Evolutionary conservation across 2,113 vertebrate genomes (phyloP).

Genomic region (Siniperca chuatsi): DNA sequence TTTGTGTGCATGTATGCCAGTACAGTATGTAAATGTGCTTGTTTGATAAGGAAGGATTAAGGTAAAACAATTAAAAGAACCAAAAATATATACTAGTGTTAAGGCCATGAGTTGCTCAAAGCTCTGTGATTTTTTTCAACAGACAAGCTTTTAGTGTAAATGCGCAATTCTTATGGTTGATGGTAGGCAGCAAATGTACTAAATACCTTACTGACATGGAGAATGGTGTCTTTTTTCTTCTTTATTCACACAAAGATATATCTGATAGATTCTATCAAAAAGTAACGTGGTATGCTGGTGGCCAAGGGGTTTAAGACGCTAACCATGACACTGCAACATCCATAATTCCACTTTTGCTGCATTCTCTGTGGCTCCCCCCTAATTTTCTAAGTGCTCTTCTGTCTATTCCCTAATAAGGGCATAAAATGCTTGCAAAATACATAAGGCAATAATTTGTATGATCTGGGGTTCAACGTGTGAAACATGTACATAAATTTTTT

Average conservation of each 20-base stretch:
- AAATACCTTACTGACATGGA: neutral
- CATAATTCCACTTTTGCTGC: neutral
- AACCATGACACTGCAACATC: neutral
- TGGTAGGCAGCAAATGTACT: neutral
- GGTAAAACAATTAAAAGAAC: neutral
- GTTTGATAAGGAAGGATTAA: neutral
- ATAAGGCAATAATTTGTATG: neutral
- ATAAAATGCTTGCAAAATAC: neutral
- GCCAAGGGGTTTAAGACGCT: neutral
- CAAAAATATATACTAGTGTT: neutral
- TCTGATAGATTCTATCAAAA: neutral
- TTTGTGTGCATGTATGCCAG: slow-evolving; percentile 6
- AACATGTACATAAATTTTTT: neutral
- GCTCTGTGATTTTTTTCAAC: slow-evolving; percentile 19
- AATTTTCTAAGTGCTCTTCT: neutral
- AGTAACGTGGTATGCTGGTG: neutral
- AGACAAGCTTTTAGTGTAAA: slow-evolving; percentile 42
- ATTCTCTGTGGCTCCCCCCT: neutral
- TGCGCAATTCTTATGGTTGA: neutral
- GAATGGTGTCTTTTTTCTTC: neutral
- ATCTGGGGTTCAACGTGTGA: neutral
- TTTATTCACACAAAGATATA: neutral
- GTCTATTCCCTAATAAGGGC: too few species aligned
- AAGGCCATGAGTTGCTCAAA: neutral
- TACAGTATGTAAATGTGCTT: neutral